These are phyloP conservation scores for Nineta flava DNA, from an alignment of 2,888 invertebrate genomes.

Conservation along the genomic window DNA sequence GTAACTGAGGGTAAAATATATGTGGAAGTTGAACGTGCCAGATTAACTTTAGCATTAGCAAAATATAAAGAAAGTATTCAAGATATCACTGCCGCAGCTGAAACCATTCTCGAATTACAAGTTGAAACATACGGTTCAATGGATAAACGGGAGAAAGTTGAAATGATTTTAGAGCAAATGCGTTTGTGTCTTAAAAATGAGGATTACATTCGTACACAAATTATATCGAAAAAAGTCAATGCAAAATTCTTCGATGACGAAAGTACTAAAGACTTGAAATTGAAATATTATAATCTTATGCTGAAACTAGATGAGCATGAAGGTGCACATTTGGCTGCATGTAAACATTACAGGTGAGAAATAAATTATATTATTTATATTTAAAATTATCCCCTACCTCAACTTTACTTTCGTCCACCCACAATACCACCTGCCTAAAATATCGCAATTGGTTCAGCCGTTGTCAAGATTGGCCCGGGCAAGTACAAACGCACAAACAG, in stretches of 20 bases:
- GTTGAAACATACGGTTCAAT: conserved; percentile 98
- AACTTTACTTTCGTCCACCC: too few species aligned
- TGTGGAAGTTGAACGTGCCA: conserved; percentile 97
- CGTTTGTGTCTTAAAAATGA: conserved; percentile 86
- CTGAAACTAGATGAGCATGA: conserved; percentile 93
- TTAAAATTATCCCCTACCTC: too few species aligned
- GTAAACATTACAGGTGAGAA: conserved; percentile 60
- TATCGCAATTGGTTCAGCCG: too few species aligned
- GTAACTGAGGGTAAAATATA: conserved; percentile 99
- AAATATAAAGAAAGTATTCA: conserved; percentile 72
- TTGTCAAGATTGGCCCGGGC: too few species aligned
- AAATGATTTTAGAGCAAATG: conserved; percentile 97
- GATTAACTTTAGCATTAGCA: conserved; percentile 80
- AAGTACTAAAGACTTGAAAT: conserved; percentile 44
- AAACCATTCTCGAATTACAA: conserved; percentile 90
- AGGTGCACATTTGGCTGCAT: conserved; percentile 80
- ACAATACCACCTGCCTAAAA: too few species aligned
- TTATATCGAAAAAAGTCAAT: conserved; percentile 97
- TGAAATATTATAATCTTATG: conserved; percentile 61
- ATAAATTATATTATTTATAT: too few species aligned
- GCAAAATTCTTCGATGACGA: conserved; percentile 92
- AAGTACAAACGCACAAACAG: too few species aligned
- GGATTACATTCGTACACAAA: conserved; percentile 93
- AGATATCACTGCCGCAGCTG: conserved; percentile 76
- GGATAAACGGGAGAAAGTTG: conserved; percentile 94